Base-by-base conservation (phyloP, 2,797 vertebrate genomes). In the Pipistrellus kuhlii region DNA sequence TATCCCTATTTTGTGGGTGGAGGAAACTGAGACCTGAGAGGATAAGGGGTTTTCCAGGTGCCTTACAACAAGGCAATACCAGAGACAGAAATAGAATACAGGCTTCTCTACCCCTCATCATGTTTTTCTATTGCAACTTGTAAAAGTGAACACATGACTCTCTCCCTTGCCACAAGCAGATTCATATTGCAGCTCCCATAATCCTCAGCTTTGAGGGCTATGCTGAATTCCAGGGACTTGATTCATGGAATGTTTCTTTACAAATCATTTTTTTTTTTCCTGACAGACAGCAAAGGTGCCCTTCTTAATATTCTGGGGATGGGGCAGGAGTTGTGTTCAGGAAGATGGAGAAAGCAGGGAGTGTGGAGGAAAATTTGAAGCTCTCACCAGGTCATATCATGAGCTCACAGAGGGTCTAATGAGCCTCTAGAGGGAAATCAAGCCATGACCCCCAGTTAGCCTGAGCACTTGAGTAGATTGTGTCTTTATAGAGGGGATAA, bases 41-140 rank as follows among this genome's bases (percentile, higher is more conserved):
- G 7, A 25, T 69, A 88, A 86, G 7, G 41, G 46, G 72, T 84
- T 96, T 93, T 1, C 2, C 2, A 85, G 23, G 1, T 69, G 4
- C 21, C 9, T 89, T 81, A 68, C 7, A 82, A 81, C 18, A 89
- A 90, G 17, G 64, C 38, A 92, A 78, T 55, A 87, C 32, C 44
- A 80, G 72, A 92, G 32, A 27, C 76, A 57, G 27, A 88, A 93
- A 96, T 48, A 92, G n/a, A 92, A 88, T 46, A 21, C 32, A 85
- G 11, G 8, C 64, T 89, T 95, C 11, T n/a, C 72, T 94, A 46
- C 11, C 78, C 8, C 14, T 21, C 48, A 86, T 82, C 6, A 21
- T 68, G 55, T 59, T 75, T 62, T 96, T 93, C 27, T 80, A 68
- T 78, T 96, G 41, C 48, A 72, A 64, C 46, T 55, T 85, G 75